Evolutionary conservation across 1,140 invertebrate genomes (phyloP), one percentile per base, ranked within the genome.

Genomic region (Drosophila nasuta): DNA sequence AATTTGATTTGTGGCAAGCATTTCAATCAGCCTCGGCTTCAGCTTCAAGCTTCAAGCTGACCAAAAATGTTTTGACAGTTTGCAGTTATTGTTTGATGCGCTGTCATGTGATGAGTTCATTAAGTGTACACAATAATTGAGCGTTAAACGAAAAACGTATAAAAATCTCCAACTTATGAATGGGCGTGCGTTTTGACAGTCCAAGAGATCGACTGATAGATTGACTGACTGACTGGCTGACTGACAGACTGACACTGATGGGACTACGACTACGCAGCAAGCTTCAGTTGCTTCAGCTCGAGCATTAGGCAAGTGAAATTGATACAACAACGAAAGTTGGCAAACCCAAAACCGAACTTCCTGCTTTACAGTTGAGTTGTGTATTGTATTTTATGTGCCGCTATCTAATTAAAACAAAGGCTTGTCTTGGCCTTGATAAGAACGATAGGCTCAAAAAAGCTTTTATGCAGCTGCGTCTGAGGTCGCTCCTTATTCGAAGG

Each of bases 31-130:
- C 7, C 35, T 38, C 35, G 10, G 20, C 20, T 25, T 25, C 20
- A 38, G 59, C 10, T 25, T 51, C 8, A 38, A 38, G 57, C 15
- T 48, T 52, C 17, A 33, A 41, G 59, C 46, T 62, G 52, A 63
- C 62, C 58, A 77, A 75, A 81, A 76, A 65, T 85, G 75, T 89
- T 89, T 89, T 89, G 85, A 89, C 85, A 89, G 85, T 85, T 88
- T 83, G 81, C 86, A 90, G 81, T 89, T 89, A 85, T 89, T 79
- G 85, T 75, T 89, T 88, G 86, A 90, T 85, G 75, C 72, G 81
- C 85, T 89, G 83, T 88, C 83, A 57, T 79, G 85, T 89, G 85
- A 89, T 89, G 85, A 89, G 85, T 89, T 89, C 85, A 89, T 89
- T 89, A 89, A 89, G 85, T 73, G 81, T 72, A 73, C 80, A 78